Conservation (phyloP, 92 coral and sea anemone species). For the Parazoanthus atlanticus region DNA sequence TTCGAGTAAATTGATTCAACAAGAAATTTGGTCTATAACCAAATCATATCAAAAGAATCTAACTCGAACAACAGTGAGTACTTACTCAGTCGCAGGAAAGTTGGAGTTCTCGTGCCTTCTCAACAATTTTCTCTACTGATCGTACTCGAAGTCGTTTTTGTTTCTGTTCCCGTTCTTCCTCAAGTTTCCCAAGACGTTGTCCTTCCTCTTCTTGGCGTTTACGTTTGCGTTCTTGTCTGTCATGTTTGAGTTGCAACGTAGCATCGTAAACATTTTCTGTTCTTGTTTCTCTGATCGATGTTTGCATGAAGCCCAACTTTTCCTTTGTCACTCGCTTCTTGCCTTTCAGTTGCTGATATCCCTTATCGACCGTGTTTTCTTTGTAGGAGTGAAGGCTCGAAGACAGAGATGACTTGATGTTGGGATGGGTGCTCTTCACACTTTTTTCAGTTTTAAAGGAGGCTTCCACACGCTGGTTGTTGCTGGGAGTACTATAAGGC, state of each 20-base stretch:
- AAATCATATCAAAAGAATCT: neutral
- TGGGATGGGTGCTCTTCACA: constrained; percentile 9
- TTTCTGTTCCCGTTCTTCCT: constrained; percentile 7
- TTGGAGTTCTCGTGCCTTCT: neutral
- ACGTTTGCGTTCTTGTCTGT: neutral
- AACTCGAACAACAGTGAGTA: too few species aligned
- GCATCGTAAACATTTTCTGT: neutral
- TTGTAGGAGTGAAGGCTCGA: constrained; percentile 17
- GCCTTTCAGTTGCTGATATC: constrained; percentile 6
- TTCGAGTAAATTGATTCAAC: neutral
- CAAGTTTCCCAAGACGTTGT: neutral
- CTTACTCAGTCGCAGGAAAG: neutral
- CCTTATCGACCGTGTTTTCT: neutral
- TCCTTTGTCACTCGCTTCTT: constrained; percentile 4
- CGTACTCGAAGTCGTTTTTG: constrained; percentile 4
- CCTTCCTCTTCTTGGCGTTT: neutral
- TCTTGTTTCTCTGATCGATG: neutral
- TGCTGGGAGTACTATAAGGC: constrained; percentile 17
- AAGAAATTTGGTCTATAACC: neutral
- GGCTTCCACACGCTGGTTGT: constrained; percentile 21
- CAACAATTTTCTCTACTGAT: neutral
- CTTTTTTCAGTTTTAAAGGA: constrained; percentile 19
- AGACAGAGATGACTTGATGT: constrained; percentile 17
- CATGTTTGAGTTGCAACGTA: neutral
- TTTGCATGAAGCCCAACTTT: neutral